Percentiles rank a stretch among this genome's conserved stretches.
Conservation (phyloP, 1,140 invertebrate species). For the Eciton burchellii region DNA sequence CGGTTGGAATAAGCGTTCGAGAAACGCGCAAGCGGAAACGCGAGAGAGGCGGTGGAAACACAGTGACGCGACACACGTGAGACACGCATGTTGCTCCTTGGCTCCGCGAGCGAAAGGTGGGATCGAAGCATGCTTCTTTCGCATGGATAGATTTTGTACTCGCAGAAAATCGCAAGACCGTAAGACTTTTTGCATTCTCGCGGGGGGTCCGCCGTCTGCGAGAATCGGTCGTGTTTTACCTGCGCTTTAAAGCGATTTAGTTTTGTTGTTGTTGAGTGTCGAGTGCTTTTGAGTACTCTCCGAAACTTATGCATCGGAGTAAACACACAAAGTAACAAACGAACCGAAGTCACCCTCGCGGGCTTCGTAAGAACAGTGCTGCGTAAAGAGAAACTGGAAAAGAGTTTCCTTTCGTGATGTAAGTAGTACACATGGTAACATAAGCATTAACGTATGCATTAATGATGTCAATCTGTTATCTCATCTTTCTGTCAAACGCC, state of each 20-base stretch:
- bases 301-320: background rate
- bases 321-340: background rate
- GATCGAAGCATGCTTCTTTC: constrained; percentile 75
- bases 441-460: background rate
- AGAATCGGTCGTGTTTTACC: no score
- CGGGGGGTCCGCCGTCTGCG: background rate
- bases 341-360: background rate
- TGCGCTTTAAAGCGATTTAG: background rate
- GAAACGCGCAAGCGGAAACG: background rate
- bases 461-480: no score
- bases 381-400: background rate
- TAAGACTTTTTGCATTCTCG: background rate
- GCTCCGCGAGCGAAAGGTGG: constrained; percentile 57
- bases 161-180: constrained; percentile 21
- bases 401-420: background rate
- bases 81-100: constrained; percentile 70
- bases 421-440: background rate
- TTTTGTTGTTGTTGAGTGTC: background rate
- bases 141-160: constrained; percentile 71
- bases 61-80: constrained; percentile 11
- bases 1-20: background rate
- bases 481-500: no score
- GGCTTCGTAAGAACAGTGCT: background rate
- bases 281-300: constrained; percentile 7
- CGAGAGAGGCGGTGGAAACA: background rate